phyloP scores from a whole-genome alignment of 2,113 vertebrate genomes.

The Mohoua ochrocephala region DNA sequence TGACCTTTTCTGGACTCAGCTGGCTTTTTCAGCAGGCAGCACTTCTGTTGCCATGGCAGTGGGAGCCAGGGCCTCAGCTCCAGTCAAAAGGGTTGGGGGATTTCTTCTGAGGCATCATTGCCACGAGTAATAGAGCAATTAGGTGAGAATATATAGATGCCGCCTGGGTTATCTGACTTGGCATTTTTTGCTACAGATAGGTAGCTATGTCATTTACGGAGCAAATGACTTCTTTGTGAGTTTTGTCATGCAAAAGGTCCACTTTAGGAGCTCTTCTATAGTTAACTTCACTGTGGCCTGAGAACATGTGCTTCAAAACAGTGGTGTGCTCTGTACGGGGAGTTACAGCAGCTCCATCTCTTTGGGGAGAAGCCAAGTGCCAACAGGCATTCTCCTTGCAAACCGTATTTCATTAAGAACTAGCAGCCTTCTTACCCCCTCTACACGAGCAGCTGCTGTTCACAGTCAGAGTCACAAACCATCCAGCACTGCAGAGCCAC shows the following conservation, averaged over 20 bases:
- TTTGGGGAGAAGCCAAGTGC: not conserved
- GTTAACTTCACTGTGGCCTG: not conserved
- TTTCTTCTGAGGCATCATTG: not conserved
- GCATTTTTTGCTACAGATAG: not conserved
- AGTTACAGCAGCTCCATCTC: not conserved
- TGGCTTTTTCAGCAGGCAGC: not conserved
- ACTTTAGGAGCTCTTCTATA: not conserved
- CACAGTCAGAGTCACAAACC: not conserved
- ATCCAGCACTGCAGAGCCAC: not conserved
- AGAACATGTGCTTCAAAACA: accelerated
- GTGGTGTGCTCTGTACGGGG: not conserved
- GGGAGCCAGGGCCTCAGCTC: not conserved
- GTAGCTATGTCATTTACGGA: not conserved
- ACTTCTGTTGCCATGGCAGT: not conserved
- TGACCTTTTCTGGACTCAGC: not conserved
- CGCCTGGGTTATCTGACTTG: not conserved
- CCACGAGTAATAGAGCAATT: not conserved
- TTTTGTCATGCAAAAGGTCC: not conserved
- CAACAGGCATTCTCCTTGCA: not conserved
- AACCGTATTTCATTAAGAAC: not conserved
- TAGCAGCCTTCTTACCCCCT: not conserved
- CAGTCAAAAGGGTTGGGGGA: not conserved
- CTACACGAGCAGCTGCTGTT: not conserved
- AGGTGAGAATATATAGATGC: not conserved
- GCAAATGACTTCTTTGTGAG: not conserved